Evolutionary conservation across 2,113 vertebrate genomes (phyloP), one percentile per base, ranked within the genome.

Genomic region (Eulacestoma nigropectus): DNA sequence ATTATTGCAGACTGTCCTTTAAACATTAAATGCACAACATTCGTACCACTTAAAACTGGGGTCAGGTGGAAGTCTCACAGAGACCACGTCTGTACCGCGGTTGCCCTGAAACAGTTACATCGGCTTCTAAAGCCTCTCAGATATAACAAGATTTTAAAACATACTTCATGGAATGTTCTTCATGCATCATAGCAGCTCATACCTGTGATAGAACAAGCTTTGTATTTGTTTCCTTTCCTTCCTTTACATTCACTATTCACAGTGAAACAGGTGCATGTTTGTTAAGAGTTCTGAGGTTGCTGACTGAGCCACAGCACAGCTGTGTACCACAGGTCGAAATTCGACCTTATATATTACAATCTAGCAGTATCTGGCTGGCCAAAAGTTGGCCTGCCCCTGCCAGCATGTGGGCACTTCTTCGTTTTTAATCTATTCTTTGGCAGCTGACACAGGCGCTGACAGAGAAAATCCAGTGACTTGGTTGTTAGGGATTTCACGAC

Each of bases 1-100:
- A 99, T 99, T 99, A 99, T 99, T 99, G 99, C 99, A 99, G 99
- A 99, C 99, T 99, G 99, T 99, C 99, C 99, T 99, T 99, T 99
- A 99, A 97, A 99, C 99, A 99, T 98, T 98, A 98, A 99, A 99
- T 99, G 99, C 99, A 99, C 99, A 99, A 99, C 99, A 99, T 99
- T 99, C 99, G 99, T 99, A 99, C 99, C 99, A 99, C 99, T 99
- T 99, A 99, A 99, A 99, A 99, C 99, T 99, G 98, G 99, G 99
- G 99, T 99, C 99, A 98, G 99, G 98, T 99, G 98, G 98, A 99
- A 99, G 99, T 99, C 99, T 99, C 99, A 99, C 98, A 99, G 99
- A 99, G 99, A 99, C 99, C 98, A 99, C 99, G 99, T 99, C 99
- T 99, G 99, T 99, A 99, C 99, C 98, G 98, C 99, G 98, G 98